These are phyloP conservation scores for Anseranas semipalmata DNA, from an alignment of 2,113 vertebrate genomes.

Conservation along the genomic window DNA sequence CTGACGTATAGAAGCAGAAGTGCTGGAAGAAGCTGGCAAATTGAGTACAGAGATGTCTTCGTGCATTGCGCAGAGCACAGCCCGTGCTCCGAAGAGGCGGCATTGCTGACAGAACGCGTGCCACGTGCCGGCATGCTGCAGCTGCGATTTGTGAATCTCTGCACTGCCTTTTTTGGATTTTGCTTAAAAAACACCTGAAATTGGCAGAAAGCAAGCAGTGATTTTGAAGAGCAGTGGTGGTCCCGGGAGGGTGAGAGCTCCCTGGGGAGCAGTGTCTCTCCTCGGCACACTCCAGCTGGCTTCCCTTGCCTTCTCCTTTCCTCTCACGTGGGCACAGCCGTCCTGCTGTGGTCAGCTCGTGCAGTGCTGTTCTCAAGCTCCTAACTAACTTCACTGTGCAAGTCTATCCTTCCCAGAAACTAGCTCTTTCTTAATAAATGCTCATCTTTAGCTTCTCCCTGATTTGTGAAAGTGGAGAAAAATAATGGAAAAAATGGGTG, in stretches of 20 bases:
- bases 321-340: background rate
- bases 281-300: background rate
- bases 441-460: background rate
- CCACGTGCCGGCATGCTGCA: fast-evolving
- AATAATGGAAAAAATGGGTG: background rate
- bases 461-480: background rate
- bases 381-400: background rate
- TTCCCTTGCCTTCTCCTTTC: background rate
- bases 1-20: background rate
- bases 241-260: background rate
- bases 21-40: background rate
- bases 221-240: background rate
- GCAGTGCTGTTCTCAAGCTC: background rate
- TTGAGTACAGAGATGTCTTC: background rate
- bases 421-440: background rate
- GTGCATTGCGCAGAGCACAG: background rate
- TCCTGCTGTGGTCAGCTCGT: background rate
- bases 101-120: background rate
- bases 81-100: background rate
- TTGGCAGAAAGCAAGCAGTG: background rate
- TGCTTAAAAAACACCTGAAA: background rate
- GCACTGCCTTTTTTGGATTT: background rate
- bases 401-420: background rate
- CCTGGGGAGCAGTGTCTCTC: background rate
- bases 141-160: background rate